These are phyloP conservation scores for Pteronotus mesoamericanus DNA, from an alignment of 2,797 vertebrate genomes.

Conservation along the genomic window DNA sequence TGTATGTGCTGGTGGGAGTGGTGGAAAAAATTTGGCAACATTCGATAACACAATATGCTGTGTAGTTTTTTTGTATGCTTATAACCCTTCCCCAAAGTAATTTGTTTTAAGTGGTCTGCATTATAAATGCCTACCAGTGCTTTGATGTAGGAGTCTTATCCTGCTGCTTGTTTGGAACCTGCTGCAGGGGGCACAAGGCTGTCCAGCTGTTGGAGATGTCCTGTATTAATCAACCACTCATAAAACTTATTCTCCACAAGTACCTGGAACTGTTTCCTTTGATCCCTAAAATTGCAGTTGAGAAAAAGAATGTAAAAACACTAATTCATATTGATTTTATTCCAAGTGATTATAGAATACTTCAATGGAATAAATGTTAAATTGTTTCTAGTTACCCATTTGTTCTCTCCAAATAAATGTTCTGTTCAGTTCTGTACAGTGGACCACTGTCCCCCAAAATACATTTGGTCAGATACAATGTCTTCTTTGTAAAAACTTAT, in stretches of 20 bases:
- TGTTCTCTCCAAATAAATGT: not conserved
- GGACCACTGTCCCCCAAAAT: not conserved
- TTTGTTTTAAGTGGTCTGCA: not conserved
- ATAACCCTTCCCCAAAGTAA: not conserved
- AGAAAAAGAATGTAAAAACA: slow-evolving; percentile 22
- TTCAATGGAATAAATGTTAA: not conserved
- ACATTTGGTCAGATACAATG: not conserved
- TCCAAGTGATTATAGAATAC: not conserved
- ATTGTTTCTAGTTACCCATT: not conserved
- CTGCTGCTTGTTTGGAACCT: slow-evolving; percentile 73
- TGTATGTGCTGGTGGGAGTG: not conserved
- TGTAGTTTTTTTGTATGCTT: not conserved
- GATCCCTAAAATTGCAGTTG: slow-evolving; percentile 84
- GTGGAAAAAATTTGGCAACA: not conserved
- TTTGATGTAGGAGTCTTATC: not conserved
- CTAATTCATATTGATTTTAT: not conserved
- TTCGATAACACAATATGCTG: not conserved
- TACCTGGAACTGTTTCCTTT: slow-evolving; percentile 90
- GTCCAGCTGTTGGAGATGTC: slow-evolving; percentile 92
- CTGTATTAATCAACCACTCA: slow-evolving; percentile 91
- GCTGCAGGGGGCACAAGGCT: slow-evolving; percentile 86
- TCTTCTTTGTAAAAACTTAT: not conserved
- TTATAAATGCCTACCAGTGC: slow-evolving; percentile 38
- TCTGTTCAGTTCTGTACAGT: not conserved
- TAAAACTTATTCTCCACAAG: slow-evolving; percentile 94